Percentiles rank a stretch among this genome's conserved stretches.
These are phyloP conservation scores for Carcina quercana DNA, from an alignment of 2,888 invertebrate species.

Conservation along the genomic window DNA sequence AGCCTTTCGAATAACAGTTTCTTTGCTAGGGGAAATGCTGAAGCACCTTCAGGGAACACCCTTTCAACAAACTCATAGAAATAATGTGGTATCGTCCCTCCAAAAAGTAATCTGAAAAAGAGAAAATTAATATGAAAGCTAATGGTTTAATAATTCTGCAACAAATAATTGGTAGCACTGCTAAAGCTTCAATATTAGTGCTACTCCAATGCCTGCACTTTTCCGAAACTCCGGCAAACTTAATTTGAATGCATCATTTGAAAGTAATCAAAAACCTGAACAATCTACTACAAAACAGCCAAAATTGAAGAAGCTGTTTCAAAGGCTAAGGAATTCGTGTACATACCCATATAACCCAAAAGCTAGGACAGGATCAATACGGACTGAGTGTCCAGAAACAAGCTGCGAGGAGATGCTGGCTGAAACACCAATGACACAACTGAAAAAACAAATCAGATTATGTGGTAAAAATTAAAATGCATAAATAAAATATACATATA, in stretches of 20 bases:
- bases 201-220: too few relatives aligned
- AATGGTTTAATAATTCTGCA: too few relatives aligned
- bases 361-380: constrained; percentile 79
- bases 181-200: too few relatives aligned
- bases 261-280: too few relatives aligned
- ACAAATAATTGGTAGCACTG: too few relatives aligned
- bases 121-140: too few relatives aligned
- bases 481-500: not conserved
- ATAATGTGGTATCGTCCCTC: constrained; percentile 85
- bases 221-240: too few relatives aligned
- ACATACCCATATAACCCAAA: constrained; percentile 85
- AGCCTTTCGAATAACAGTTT: constrained; percentile 82
- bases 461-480: not conserved
- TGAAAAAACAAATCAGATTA: constrained; percentile 42
- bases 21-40: constrained; percentile 70
- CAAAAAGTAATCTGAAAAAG: constrained; percentile 81
- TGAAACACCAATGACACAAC: constrained; percentile 80
- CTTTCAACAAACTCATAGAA: constrained; percentile 80
- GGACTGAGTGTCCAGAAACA: constrained; percentile 77
- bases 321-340: too few relatives aligned
- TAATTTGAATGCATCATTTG: too few relatives aligned
- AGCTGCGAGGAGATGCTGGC: constrained; percentile 84
- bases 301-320: too few relatives aligned
- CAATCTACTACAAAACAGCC: too few relatives aligned
- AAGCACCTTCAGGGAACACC: constrained; percentile 73